Evolutionary conservation across 2,888 invertebrate species (phyloP).

Genomic region (Drosophila phalerata): DNA sequence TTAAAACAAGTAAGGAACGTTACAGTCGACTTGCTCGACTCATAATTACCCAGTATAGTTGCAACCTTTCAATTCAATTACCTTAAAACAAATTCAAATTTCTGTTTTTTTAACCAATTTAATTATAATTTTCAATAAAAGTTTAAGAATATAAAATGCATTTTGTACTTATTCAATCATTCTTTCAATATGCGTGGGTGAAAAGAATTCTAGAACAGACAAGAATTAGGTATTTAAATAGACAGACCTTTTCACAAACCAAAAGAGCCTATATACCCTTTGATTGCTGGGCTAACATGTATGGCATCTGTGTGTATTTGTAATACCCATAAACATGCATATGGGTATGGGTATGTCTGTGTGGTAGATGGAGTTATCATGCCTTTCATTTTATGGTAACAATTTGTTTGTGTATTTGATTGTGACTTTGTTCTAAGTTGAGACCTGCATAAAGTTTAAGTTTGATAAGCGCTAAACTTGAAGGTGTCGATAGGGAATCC

Average conservation of each 20-base stretch:
- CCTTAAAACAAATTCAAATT: no score
- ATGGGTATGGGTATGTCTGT: constrained; percentile 4
- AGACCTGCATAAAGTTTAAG: constrained; percentile 45
- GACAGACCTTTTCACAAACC: no score
- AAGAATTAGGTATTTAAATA: no score
- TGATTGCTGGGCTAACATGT: constrained; percentile 33
- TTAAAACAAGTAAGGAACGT: constrained; percentile 50
- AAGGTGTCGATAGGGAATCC: not conserved
- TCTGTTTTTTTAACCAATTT: no score
- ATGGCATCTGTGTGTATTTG: constrained; percentile 15
- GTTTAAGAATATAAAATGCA: no score
- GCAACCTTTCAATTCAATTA: not conserved
- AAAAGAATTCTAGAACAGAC: no score
- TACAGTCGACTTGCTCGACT: not conserved
- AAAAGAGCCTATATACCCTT: not conserved
- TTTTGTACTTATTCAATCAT: no score
- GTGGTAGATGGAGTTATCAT: constrained; percentile 24
- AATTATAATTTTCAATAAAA: no score
- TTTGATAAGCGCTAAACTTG: constrained; percentile 50
- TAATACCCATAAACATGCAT: constrained; percentile 15
- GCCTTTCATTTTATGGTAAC: constrained; percentile 57
- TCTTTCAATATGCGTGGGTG: no score
- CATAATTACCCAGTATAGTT: not conserved
- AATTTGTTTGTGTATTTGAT: constrained; percentile 41
- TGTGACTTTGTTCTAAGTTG: constrained; percentile 11